These are phyloP conservation scores for Ptilonorhynchus violaceus DNA, from an alignment of 2,113 vertebrate species.

Conservation along the genomic window DNA sequence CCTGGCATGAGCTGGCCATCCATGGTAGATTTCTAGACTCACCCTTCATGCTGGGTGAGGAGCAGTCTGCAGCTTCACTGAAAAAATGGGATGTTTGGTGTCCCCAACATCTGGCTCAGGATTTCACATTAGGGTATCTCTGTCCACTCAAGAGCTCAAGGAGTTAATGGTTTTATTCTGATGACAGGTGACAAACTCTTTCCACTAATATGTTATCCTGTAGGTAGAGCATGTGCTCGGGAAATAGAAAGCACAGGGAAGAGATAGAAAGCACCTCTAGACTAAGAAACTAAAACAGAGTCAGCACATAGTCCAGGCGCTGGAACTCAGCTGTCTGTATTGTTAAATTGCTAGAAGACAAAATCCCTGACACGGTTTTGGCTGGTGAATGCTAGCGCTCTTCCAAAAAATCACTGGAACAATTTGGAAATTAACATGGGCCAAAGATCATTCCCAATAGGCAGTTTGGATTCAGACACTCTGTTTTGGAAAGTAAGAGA, in stretches of 20 bases:
- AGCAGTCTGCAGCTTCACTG: background rate
- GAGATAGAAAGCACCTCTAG: background rate
- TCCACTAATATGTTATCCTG: background rate
- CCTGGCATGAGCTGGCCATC: background rate
- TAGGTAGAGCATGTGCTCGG: background rate
- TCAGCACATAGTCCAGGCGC: background rate
- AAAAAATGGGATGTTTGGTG: background rate
- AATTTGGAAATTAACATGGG: conserved; percentile 56
- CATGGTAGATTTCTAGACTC: background rate
- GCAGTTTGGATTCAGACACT: conserved; percentile 31
- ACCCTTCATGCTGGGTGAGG: background rate
- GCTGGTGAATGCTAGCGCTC: background rate
- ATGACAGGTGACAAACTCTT: background rate
- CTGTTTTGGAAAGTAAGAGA: conserved; percentile 34
- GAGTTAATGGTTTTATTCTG: background rate
- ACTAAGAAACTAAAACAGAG: background rate
- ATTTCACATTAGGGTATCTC: background rate
- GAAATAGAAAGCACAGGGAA: background rate
- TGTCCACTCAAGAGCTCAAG: background rate
- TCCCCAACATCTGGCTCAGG: background rate
- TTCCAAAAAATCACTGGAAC: conserved; percentile 59
- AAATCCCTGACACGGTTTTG: conserved; percentile 30
- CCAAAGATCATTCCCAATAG: conserved; percentile 55
- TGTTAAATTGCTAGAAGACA: conserved; percentile 24
- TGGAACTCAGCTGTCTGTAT: background rate